A percentile compares a stretch with the other conserved stretches of the same genome.
Conservation (phyloP, 2,888 invertebrate species). For the Azorinus chamasolen region DNA sequence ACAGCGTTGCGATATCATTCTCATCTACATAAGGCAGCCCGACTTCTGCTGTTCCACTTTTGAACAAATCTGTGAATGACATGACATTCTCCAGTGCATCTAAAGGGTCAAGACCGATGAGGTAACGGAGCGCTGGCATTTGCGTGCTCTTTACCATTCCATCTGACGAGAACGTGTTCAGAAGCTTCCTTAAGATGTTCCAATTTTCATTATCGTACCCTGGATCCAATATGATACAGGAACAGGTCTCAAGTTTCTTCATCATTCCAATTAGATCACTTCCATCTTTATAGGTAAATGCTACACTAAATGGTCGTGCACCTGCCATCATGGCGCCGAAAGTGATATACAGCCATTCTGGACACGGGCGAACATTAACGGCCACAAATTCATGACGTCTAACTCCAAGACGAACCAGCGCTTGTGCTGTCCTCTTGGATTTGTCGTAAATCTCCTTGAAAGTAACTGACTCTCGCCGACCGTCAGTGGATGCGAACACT, state of each 20-base stretch:
- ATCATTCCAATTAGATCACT: slow-evolving; percentile 32
- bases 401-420: slow-evolving; percentile 11
- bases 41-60: background rate
- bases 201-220: slow-evolving; percentile 25
- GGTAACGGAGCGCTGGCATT: slow-evolving; percentile 26
- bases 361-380: slow-evolving; percentile 38
- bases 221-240: slow-evolving; percentile 27
- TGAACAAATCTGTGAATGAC: slow-evolving; percentile 7
- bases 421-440: slow-evolving; percentile 3
- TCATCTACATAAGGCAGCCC: slow-evolving; percentile 2
- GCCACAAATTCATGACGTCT: slow-evolving; percentile 27
- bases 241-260: slow-evolving; percentile 29
- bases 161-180: slow-evolving; percentile 8
- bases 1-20: slow-evolving; percentile 16
- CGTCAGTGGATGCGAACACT: background rate
- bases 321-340: slow-evolving; percentile 33
- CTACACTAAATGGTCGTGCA: slow-evolving; percentile 9
- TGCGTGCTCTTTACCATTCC: slow-evolving; percentile 12
- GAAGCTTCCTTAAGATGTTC: slow-evolving; percentile 22
- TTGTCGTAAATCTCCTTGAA: slow-evolving; percentile 15
- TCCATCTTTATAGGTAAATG: slow-evolving; percentile 42
- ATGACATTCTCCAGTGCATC: slow-evolving; percentile 1
- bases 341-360: slow-evolving; percentile 26
- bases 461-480: background rate
- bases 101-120: background rate